Evolutionary conservation across 2,113 vertebrate species (phyloP).

Genomic region (Pandion haliaetus): DNA sequence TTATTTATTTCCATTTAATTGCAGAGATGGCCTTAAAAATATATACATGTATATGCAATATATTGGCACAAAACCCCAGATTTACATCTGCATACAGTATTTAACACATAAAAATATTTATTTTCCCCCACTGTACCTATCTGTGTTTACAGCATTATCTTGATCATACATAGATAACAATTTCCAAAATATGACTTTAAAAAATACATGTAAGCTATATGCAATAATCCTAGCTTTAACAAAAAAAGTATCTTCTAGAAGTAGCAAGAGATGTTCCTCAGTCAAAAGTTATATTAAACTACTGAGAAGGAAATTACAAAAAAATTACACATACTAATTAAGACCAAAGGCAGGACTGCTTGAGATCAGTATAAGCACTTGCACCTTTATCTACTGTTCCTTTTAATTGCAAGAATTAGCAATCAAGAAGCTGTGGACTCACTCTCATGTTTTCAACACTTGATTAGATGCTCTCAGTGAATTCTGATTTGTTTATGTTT

Average conservation of each 20-base stretch:
- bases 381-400: neutral
- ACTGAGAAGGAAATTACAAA: neutral
- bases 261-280: neutral
- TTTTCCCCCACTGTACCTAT: neutral
- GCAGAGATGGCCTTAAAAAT: neutral
- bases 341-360: neutral
- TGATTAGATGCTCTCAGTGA: neutral
- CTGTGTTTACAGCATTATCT: neutral
- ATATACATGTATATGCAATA: neutral
- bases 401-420: neutral
- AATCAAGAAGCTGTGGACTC: neutral
- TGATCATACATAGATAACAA: neutral
- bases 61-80: neutral
- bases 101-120: neutral
- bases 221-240: neutral
- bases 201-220: neutral
- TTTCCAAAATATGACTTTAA: neutral
- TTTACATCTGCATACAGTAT: neutral
- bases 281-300: neutral
- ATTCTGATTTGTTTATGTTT: conserved; percentile 20
- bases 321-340: neutral
- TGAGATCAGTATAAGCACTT: neutral
- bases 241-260: neutral
- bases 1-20: neutral
- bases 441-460: neutral